A percentile compares a stretch with the other conserved stretches of the same genome.
Evolutionary conservation across 1,140 invertebrate genomes (phyloP).

Genomic region (Calycopis cecrops): DNA sequence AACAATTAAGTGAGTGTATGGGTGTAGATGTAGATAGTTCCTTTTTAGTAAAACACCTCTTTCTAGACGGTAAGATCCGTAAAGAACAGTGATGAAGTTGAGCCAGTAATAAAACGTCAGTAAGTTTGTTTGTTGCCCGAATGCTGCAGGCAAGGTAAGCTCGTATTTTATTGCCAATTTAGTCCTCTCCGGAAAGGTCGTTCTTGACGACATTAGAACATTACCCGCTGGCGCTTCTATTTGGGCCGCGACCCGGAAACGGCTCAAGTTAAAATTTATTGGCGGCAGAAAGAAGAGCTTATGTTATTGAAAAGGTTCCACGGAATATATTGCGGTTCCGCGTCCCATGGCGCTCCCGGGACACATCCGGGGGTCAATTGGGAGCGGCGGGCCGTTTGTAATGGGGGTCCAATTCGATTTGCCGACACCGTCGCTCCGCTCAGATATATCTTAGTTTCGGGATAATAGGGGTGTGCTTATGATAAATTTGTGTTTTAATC

Average conservation of each 20-base stretch:
- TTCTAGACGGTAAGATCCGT: too few relatives aligned
- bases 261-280: conserved; percentile 46
- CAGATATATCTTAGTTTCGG: not conserved
- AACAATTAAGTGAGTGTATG: too few relatives aligned
- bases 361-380: conserved; percentile 36
- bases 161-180: too few relatives aligned
- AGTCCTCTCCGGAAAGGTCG: not conserved
- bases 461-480: too few relatives aligned
- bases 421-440: not conserved
- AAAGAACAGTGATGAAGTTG: too few relatives aligned
- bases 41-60: too few relatives aligned
- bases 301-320: conserved; percentile 59
- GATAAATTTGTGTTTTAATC: too few relatives aligned
- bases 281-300: conserved; percentile 34
- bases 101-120: too few relatives aligned
- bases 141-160: too few relatives aligned
- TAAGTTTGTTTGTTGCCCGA: too few relatives aligned
- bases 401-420: conserved; percentile 21
- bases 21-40: too few relatives aligned
- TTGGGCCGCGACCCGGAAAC: conserved; percentile 19
- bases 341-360: conserved; percentile 40
- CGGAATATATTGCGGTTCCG: conserved; percentile 43
- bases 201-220: too few relatives aligned
- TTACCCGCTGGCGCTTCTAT: not conserved
- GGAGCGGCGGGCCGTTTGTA: conserved; percentile 31